phyloP scores from a whole-genome alignment of 2,113 vertebrate species.

The Platanista minor region DNA sequence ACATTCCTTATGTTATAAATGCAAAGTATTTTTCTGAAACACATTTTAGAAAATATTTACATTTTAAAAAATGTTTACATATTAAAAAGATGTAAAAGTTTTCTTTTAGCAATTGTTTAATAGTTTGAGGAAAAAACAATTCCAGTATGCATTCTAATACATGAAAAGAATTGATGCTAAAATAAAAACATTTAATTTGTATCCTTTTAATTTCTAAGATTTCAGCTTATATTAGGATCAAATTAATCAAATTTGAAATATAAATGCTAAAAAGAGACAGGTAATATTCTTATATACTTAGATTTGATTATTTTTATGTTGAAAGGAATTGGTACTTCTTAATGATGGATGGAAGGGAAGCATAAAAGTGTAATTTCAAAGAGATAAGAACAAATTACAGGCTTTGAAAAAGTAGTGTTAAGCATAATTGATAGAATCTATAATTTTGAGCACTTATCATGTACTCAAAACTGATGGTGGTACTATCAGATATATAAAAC shows the following conservation, averaged over 20 bases:
- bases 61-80: background rate
- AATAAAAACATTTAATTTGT: background rate
- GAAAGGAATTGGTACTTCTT: background rate
- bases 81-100: background rate
- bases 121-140: background rate
- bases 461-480: background rate
- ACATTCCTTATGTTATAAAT: constrained; percentile 10
- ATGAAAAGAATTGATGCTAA: background rate
- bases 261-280: background rate
- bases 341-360: background rate
- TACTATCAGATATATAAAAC: background rate
- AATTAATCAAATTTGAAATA: background rate
- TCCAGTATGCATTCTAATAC: background rate
- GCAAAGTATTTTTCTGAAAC: background rate
- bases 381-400: background rate
- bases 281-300: background rate
- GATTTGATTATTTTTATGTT: background rate
- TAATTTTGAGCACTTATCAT: background rate
- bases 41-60: background rate
- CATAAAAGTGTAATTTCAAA: background rate
- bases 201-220: background rate
- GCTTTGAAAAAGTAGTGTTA: background rate
- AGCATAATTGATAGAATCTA: background rate
- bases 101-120: constrained; percentile 7
- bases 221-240: background rate